Evolutionary conservation across 2,888 invertebrate genomes (phyloP).

Genomic region (Ormyrus rosae): DNA sequence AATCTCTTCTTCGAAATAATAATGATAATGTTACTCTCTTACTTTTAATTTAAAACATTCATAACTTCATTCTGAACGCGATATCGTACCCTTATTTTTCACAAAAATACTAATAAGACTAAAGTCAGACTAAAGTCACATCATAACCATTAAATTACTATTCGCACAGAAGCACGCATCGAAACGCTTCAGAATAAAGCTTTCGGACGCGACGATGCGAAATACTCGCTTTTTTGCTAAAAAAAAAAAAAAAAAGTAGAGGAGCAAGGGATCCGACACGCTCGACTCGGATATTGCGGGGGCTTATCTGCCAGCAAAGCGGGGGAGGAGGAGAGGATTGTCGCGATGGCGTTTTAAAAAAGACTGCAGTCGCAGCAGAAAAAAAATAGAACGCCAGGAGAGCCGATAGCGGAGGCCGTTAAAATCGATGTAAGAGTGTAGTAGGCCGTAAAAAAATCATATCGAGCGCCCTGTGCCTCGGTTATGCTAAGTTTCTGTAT

Average conservation of each 20-base stretch:
- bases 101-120: background rate
- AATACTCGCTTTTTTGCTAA: slow-evolving; percentile 4
- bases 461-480: background rate
- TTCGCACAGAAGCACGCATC: background rate
- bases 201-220: slow-evolving; percentile 1
- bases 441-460: slow-evolving; percentile 37
- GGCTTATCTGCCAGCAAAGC: slow-evolving; percentile 34
- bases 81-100: background rate
- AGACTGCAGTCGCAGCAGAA: slow-evolving; percentile 50
- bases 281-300: slow-evolving; percentile 46
- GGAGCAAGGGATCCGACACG: background rate
- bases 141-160: background rate
- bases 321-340: slow-evolving; percentile 5
- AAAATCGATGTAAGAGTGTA: slow-evolving; percentile 48
- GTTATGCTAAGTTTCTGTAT: slow-evolving; percentile 40
- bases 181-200: background rate
- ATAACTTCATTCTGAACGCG: too few species aligned
- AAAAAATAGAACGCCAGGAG: slow-evolving; percentile 16
- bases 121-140: background rate
- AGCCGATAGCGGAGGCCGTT: slow-evolving; percentile 22
- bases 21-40: too few species aligned
- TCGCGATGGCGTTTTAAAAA: slow-evolving; percentile 40
- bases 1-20: too few species aligned
- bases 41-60: too few species aligned
- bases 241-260: slow-evolving; percentile 3